Conservation (phyloP, 2,797 vertebrate species). For the Sebastes ruberrimus region DNA sequence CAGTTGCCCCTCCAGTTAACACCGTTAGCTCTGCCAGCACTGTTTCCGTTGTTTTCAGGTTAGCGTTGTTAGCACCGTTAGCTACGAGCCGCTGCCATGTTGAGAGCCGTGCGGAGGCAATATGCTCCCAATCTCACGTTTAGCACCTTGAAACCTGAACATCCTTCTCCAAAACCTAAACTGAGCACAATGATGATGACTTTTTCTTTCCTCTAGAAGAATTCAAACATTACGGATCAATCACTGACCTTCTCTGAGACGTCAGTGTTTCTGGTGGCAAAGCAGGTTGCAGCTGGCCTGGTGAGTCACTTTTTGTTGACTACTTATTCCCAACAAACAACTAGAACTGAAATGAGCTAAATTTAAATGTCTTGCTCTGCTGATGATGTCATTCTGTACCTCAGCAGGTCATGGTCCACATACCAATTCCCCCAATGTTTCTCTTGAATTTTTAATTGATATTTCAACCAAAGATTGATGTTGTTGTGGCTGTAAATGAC, state of each 20-base stretch:
- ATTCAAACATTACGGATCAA: conserved; percentile 7
- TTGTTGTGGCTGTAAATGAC: neutral
- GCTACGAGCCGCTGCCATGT: too few relatives aligned
- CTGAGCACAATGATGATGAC: neutral
- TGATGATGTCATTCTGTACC: too few relatives aligned
- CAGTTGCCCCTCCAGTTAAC: too few relatives aligned
- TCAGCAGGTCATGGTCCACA: neutral
- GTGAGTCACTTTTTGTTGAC: conserved; percentile 51
- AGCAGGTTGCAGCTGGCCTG: conserved; percentile 77
- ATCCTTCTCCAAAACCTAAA: neutral
- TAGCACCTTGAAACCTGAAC: neutral
- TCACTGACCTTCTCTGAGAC: conserved; percentile 67
- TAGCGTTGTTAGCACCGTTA: too few relatives aligned
- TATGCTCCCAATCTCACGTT: too few relatives aligned
- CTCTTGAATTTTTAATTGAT: neutral
- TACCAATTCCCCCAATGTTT: neutral
- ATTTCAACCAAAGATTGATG: neutral
- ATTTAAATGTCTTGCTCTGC: neutral
- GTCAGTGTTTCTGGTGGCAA: conserved; percentile 74
- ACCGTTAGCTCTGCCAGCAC: too few relatives aligned
- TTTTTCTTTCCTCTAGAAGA: conserved; percentile 20
- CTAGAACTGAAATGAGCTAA: neutral
- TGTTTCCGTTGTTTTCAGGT: too few relatives aligned
- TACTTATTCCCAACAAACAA: neutral
- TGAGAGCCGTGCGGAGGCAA: too few relatives aligned